These are phyloP conservation scores for Psittacula derbiana DNA, from an alignment of 2,797 vertebrate genomes.

Conservation along the genomic window DNA sequence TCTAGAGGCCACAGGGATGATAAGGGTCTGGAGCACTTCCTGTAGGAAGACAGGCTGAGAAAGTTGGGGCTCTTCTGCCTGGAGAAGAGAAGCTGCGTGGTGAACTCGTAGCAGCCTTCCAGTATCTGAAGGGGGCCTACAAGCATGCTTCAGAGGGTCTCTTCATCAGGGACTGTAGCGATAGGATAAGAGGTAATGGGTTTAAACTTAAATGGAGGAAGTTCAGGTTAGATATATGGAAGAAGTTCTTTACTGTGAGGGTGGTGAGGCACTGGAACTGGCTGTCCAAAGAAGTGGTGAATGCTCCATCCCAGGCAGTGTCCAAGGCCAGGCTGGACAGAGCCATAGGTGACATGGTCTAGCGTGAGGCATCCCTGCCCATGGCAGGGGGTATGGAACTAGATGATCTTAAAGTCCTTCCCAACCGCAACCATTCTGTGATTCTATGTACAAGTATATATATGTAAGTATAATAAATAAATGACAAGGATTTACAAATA, in stretches of 20 bases:
- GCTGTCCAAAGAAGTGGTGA: neutral
- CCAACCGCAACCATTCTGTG: neutral
- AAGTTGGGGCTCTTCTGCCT: neutral
- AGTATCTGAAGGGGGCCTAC: neutral
- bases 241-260: neutral
- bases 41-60: neutral
- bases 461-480: neutral
- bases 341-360: neutral
- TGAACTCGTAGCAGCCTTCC: neutral
- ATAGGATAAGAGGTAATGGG: neutral
- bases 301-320: neutral
- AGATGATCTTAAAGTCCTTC: neutral
- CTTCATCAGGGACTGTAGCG: neutral
- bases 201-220: neutral
- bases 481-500: neutral
- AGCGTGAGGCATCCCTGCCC: neutral
- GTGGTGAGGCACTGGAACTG: neutral
- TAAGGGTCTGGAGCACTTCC: neutral
- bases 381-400: neutral
- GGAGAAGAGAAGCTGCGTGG: neutral
- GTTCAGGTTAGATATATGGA: neutral
- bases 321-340: neutral
- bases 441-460: neutral
- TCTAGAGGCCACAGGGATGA: neutral
- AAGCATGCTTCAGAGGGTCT: neutral